A percentile compares a stretch with the other conserved stretches of the same genome.
phyloP scores from a whole-genome alignment of 2,888 invertebrate genomes.

The Megastigmus dorsalis region DNA sequence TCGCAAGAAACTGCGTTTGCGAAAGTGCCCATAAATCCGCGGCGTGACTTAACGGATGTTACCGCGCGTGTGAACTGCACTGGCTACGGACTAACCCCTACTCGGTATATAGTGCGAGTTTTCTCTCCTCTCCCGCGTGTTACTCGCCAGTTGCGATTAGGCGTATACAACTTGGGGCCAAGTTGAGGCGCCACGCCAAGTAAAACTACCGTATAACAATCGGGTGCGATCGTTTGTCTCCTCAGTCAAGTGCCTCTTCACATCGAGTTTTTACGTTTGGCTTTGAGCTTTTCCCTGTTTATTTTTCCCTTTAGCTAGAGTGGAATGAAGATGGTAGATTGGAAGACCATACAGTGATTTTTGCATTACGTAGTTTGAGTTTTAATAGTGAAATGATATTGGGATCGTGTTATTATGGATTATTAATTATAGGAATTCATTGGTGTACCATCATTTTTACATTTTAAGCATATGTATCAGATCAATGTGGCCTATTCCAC shows the following conservation, averaged over 20 bases:
- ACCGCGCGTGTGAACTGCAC: constrained; percentile 29
- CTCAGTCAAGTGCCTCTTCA: background rate
- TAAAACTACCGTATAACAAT: constrained; percentile 27
- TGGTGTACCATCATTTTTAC: too few species aligned
- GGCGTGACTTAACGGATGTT: constrained; percentile 41
- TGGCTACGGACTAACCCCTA: background rate
- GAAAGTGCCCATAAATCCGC: constrained; percentile 43
- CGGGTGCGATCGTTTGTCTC: background rate
- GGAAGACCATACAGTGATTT: background rate
- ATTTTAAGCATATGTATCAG: too few species aligned
- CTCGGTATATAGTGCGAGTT: background rate
- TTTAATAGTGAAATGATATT: background rate
- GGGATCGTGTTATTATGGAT: too few species aligned
- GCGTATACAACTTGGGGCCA: constrained; percentile 15
- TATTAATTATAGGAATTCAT: too few species aligned
- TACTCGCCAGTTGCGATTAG: constrained; percentile 26
- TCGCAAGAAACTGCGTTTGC: constrained; percentile 30
- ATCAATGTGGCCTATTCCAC: too few species aligned
- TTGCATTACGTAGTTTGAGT: background rate
- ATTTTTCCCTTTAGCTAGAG: too few species aligned
- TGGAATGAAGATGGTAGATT: too few species aligned
- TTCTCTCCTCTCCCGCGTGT: background rate
- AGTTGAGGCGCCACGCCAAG: background rate
- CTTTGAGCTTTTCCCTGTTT: too few species aligned
- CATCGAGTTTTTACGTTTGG: too few species aligned